Evolutionary conservation across 2,888 invertebrate genomes (phyloP), one percentile per base, ranked within the genome.

Genomic region (Hyppa rectilinea): DNA sequence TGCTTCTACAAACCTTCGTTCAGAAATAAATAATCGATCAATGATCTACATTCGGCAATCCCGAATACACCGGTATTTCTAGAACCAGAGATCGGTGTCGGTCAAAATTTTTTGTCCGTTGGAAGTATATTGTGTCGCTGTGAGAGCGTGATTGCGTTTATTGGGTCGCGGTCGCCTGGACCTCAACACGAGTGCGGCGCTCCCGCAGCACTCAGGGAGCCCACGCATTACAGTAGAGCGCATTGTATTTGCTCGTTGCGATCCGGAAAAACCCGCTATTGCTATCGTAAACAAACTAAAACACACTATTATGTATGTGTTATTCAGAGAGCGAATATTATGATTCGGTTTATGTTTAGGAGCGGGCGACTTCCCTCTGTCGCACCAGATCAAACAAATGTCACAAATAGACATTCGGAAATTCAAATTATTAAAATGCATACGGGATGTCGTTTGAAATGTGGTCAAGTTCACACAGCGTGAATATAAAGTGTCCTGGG

Each of bases 101-200:
- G n/a, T n/a, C n/a, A n/a, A n/a, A 47, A 64, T n/a, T 23, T 67
- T 67, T 34, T 47, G 14, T 69, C 47, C 14, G 26, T 70, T 52
- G 4, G 10, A 31, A 69, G 14, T 29, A 43, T 26, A 43, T 60
- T 43, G 40, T 36, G 49, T 66, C 26, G 40, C 40, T 40, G 40
- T 47, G 38, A 40, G 38, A 29, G 49, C 61, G 45, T 40, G 36
- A 52, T 52, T 62, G 62, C 31, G 40, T 52, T 26, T 53, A 75
- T 59, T 58, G 79, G 52, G 52, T 73, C 61, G 26, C 47, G 47
- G 20, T 47, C 40, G n/a, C n/a, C n/a, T n/a, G n/a, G 50, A 40
- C 49, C 45, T 52, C 36, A 17, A 45, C 20, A 38, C 31, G 29
- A 20, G 20, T 56, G 79, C 40, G 50, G 40, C 20, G n/a, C n/a